Evolutionary conservation across 1,140 invertebrate genomes (phyloP).

Genomic region (Drosophila paulistorum): DNA sequence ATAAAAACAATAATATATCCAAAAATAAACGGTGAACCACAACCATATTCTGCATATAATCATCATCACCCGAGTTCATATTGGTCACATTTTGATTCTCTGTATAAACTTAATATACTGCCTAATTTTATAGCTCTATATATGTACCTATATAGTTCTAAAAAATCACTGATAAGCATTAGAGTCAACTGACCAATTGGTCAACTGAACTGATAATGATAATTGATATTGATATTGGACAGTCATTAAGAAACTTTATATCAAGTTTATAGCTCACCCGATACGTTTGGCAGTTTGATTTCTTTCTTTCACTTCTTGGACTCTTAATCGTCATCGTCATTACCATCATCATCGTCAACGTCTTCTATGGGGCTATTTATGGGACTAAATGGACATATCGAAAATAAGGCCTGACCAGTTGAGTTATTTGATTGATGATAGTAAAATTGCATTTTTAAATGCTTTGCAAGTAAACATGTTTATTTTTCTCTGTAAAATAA

Average conservation of each 20-base stretch:
- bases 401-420: neutral
- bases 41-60: conserved; percentile 33
- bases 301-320: conserved; percentile 11
- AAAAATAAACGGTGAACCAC: conserved; percentile 55
- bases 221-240: conserved; percentile 66
- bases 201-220: conserved; percentile 27
- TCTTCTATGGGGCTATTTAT: neutral
- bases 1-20: conserved; percentile 18
- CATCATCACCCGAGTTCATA: neutral
- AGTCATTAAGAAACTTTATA: conserved; percentile 40
- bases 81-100: conserved; percentile 36
- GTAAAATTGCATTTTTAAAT: neutral
- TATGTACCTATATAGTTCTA: conserved; percentile 23
- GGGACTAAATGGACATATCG: neutral
- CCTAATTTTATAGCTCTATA: conserved; percentile 17
- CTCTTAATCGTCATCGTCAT: neutral
- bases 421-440: neutral
- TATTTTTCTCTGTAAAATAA: neutral
- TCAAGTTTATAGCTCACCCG: conserved; percentile 19
- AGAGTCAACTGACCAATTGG: conserved; percentile 56
- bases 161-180: conserved; percentile 58
- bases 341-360: neutral
- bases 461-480: neutral
- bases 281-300: conserved; percentile 22
- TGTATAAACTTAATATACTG: conserved; percentile 5